These are phyloP conservation scores for Monochamus saltuarius DNA, from an alignment of 1,140 invertebrate species.

Conservation along the genomic window DNA sequence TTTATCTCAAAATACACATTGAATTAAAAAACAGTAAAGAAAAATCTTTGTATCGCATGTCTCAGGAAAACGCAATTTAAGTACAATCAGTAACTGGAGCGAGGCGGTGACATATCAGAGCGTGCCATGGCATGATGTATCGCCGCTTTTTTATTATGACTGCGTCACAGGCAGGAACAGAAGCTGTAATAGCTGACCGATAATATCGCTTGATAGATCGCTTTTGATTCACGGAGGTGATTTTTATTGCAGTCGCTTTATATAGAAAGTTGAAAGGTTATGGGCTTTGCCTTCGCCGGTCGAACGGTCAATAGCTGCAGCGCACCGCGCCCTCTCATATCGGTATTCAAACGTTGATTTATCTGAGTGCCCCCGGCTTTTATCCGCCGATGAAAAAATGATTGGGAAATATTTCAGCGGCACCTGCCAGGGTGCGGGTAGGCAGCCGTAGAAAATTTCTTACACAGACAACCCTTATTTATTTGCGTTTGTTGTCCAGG, in stretches of 20 bases:
- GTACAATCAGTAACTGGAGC: too few species aligned
- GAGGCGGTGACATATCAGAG: background rate
- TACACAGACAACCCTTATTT: too few species aligned
- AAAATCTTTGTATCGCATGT: too few species aligned
- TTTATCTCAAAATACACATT: too few species aligned
- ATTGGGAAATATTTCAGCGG: too few species aligned
- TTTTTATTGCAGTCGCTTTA: slow-evolving; percentile 46
- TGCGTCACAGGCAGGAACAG: slow-evolving; percentile 32
- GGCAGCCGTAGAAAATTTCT: too few species aligned
- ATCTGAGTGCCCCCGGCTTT: slow-evolving; percentile 17
- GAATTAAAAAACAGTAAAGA: too few species aligned
- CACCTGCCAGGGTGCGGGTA: too few species aligned
- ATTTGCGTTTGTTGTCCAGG: too few species aligned
- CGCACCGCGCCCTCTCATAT: slow-evolving; percentile 31
- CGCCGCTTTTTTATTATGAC: slow-evolving; percentile 35
- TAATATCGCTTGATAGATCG: slow-evolving; percentile 48
- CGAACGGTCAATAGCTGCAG: slow-evolving; percentile 35
- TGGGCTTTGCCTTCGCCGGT: slow-evolving; percentile 23
- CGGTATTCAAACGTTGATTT: slow-evolving; percentile 34
- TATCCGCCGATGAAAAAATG: background rate
- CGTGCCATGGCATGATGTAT: slow-evolving; percentile 36
- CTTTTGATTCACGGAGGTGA: slow-evolving; percentile 46
- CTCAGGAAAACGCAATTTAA: too few species aligned
- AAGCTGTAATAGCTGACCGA: slow-evolving; percentile 37
- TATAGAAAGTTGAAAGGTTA: slow-evolving; percentile 47